Evolutionary conservation across 2,888 invertebrate species (phyloP), one percentile per base, ranked within the genome.

Genomic region (Hylaea fasciaria): DNA sequence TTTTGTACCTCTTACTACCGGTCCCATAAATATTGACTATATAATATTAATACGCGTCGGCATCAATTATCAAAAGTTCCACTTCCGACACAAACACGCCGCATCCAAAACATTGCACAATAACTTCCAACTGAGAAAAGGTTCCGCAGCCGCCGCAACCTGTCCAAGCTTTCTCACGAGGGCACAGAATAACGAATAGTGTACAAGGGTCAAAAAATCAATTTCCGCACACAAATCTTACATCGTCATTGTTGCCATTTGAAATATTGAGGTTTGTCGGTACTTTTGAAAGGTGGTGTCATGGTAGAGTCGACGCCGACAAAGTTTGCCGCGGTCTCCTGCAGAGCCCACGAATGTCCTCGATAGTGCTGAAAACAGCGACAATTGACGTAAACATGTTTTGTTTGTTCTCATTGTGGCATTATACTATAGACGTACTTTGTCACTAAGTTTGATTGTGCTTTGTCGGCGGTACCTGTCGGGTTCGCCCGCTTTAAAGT

Each of bases 221-320:
- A 91, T 91, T 91, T 92, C 92, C 91, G 92, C 91, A 91, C 89
- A 91, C 91, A 91, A 91, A 90, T 91, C 86, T 87, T 82, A 78
- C 85, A 68, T 69, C 72, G 89, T 91, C 91, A 91, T 92, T 92
- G 92, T 91, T 85, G 86, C 76, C 72, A 76, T 83, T 85, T 89
- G 86, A 91, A 86, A 86, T 91, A 91, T 89, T 85, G 82, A 69
- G 81, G 79, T 79, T 81, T 78, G 80, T 78, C 83, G 83, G 57
- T 54, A 65, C 76, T 82, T 85, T 83, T 78, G 73, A 66, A 70
- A 66, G 46, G 44, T 67, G 40, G 67, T 70, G 39, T 60, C 17
- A 43, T 74, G 72, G 77, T 22, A 5, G 22, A 22, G 22, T 22
- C 22, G 62, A 58, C 57, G 63, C 85, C 87, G 89, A 81, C 89